Conservation (phyloP, 2,797 vertebrate species). For the Sebastes hubbsi region DNA sequence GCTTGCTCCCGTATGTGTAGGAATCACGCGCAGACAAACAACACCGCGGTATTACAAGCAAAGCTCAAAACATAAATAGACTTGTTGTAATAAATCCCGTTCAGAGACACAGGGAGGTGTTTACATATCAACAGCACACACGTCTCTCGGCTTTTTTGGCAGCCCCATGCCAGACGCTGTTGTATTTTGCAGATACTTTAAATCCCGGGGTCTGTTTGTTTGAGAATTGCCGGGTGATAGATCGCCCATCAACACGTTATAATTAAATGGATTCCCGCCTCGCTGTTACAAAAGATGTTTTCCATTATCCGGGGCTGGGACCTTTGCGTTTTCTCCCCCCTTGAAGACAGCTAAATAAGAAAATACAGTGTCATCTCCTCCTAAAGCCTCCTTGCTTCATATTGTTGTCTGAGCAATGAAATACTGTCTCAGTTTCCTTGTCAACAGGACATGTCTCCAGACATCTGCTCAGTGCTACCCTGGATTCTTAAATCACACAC, state of each 20-base stretch:
- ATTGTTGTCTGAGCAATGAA: conserved; percentile 70
- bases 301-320: conserved; percentile 49
- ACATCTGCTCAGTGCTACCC: conserved; percentile 58
- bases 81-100: conserved; percentile 66
- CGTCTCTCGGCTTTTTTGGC: conserved; percentile 57
- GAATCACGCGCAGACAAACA: conserved; percentile 31
- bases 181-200: conserved; percentile 72
- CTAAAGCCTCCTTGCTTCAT: conserved; percentile 74
- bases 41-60: conserved; percentile 37
- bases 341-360: conserved; percentile 50
- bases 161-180: conserved; percentile 54
- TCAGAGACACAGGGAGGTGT: conserved; percentile 64
- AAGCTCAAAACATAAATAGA: conserved; percentile 70
- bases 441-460: conserved; percentile 66
- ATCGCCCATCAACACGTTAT: conserved; percentile 72
- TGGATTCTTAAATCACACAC: conserved; percentile 46
- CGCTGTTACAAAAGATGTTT: conserved; percentile 78
- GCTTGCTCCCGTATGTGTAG: conserved; percentile 2
- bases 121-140: conserved; percentile 78
- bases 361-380: conserved; percentile 64
- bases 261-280: conserved; percentile 78
- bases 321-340: conserved; percentile 23
- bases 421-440: conserved; percentile 71
- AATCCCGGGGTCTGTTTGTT: conserved; percentile 75
- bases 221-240: conserved; percentile 67